Conservation (phyloP, 2,888 invertebrate genomes). For the Drosophila niveifrons region DNA sequence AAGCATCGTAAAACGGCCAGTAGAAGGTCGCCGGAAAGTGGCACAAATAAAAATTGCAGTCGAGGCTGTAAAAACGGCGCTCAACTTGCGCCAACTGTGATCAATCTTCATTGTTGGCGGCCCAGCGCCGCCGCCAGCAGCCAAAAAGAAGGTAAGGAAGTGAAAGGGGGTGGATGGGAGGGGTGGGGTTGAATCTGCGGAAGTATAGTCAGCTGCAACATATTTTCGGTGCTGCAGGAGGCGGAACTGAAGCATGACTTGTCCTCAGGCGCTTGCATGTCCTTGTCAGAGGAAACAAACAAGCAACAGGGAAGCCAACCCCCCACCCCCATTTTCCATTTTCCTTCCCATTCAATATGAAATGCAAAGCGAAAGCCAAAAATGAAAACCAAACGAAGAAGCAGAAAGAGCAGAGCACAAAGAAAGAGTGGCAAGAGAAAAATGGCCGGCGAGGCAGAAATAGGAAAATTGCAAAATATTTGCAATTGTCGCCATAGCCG, state of each 20-base stretch:
- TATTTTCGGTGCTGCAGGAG: constrained; percentile 50
- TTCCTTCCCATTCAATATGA: background rate
- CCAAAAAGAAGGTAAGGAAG: background rate
- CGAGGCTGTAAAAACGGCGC: constrained; percentile 59
- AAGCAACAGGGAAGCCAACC: constrained; percentile 39
- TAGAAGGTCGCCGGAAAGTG: constrained; percentile 58
- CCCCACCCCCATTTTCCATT: no score
- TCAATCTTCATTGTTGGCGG: constrained; percentile 70
- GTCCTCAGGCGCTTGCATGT: constrained; percentile 32
- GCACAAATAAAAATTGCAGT: constrained; percentile 73
- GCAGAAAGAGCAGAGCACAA: constrained; percentile 13
- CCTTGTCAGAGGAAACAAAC: constrained; percentile 49
- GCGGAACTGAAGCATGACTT: constrained; percentile 51
- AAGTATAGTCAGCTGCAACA: constrained; percentile 44
- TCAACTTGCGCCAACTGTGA: constrained; percentile 72
- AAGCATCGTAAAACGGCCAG: constrained; percentile 10
- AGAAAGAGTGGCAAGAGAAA: constrained; percentile 27
- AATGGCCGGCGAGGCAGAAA: constrained; percentile 51
- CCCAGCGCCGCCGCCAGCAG: background rate
- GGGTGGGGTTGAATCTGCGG: background rate
- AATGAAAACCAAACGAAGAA: constrained; percentile 1
- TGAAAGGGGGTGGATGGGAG: background rate
- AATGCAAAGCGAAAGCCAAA: constrained; percentile 34
- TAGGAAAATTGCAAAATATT: constrained; percentile 74
- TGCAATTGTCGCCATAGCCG: constrained; percentile 70